phyloP scores from a whole-genome alignment of 37 sponge, comb jelly and placozoan species.

The Axinella damicornis region DNA sequence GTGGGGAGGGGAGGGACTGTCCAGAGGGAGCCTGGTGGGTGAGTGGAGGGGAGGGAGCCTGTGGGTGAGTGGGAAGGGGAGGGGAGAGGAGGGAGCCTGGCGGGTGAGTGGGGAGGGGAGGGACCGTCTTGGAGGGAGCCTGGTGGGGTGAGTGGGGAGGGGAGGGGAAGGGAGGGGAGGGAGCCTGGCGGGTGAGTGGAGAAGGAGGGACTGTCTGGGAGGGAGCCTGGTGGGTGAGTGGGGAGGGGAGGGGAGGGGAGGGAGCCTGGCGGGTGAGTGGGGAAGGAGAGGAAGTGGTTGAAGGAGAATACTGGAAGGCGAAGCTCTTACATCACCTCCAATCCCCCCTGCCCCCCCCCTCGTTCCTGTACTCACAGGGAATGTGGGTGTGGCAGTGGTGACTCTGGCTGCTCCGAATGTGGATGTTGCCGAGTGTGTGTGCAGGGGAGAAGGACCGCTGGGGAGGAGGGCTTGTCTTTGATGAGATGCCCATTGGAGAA shows the following conservation, averaged over 20 bases:
- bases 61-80: no score
- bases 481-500: conserved; percentile 27
- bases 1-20: conserved; percentile 72
- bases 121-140: conserved; percentile 75
- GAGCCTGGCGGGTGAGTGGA: background rate
- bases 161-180: no score
- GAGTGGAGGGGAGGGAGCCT: background rate
- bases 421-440: conserved; percentile 94
- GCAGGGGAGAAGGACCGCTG: conserved; percentile 76
- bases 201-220: no score
- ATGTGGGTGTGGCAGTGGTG: conserved; percentile 96
- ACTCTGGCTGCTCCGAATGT: conserved; percentile 90
- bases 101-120: conserved; percentile 7
- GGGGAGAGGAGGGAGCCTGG: background rate
- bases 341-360: background rate
- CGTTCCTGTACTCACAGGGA: conserved; percentile 47
- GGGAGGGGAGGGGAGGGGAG: no score
- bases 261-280: no score
- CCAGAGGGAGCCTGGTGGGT: conserved; percentile 88
- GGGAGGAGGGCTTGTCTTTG: conserved; percentile 45
- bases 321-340: background rate
- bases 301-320: background rate
- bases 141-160: conserved; percentile 77
- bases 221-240: no score
- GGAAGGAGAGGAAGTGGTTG: no score